Evolutionary conservation across 2,888 invertebrate species (phyloP), one percentile per base, ranked within the genome.

Genomic region (Uropetala carovei): DNA sequence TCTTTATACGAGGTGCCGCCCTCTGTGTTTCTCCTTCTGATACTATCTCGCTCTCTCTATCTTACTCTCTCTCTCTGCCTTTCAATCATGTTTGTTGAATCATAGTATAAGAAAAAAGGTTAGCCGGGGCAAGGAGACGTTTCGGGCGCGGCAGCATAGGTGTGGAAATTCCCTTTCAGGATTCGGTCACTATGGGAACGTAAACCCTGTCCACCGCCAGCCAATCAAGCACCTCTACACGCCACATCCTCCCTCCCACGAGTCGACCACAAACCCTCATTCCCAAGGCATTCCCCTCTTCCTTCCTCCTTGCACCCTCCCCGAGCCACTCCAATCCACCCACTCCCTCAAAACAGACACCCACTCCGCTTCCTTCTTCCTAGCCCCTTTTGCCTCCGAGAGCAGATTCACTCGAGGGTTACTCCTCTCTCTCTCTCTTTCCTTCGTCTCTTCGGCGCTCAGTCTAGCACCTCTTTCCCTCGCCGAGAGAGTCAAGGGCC

Each of bases 141-240:
- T 75, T 75, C 11, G 75, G 75, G 68, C 9, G 18, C 68, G 68
- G 75, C 22, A 75, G 75, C 75, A 75, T 75, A 75, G 75, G 75
- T 75, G 75, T 75, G 75, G 75, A 75, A 75, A 22, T 75, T 27
- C 58, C 11, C 85, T 9, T 57, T 13, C n/a, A 59, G 22, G 14
- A 30, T 86, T 58, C 60, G 86, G 86, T 86, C 86, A 86, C 86
- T 59, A 86, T 86, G 86, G 86, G 86, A 86, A 86, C 86, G 16
- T 8, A 59, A n/a, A n/a, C 86, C 16, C 86, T 16, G 18, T 22
- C 59, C 59, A 58, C 30, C 59, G 27, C 14, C 58, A 27, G 59
- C 86, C 86, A 59, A 86, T 86, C 86, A 86, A 86, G 86, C 27
- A 59, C 27, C 86, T 14, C 27, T 16, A 14, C 18, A 57, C 58